Base-by-base conservation (phyloP, 2,797 vertebrate genomes). In the Sebastes cheni region DNA sequence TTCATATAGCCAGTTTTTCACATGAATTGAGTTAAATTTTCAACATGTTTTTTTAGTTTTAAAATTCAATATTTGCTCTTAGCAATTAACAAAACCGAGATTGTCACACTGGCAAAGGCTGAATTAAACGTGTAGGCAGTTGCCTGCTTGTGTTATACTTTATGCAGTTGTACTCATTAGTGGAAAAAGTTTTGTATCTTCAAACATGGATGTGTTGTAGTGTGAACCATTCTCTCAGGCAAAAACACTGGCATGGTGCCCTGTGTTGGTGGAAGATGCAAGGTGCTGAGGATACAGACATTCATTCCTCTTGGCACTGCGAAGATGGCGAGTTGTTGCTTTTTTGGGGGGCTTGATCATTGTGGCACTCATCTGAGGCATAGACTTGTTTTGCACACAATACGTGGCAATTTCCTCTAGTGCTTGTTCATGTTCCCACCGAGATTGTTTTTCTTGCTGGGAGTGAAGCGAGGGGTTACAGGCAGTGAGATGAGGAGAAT, bases 151-250 rank as follows among this genome's bases (percentile, higher is more conserved):
- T 60, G 70, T 75, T 60, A 7, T 7, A 32, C 20, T 77, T 58
- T 32, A 67, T 68, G 27, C 55, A 79, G 56, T 55, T 56, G 66
- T 72, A 56, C 77, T 88, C 68, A 84, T 89, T 87, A 85, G 80
- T 59, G 30, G 59, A 20, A 80, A 54, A 71, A 72, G 68, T 69
- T 83, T 68, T 55, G 56, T 29, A 52, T 83, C 18, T 83, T 72
- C 25, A 72, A 74, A 81, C 25, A 67, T 30, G n/a, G 39, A 20
- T 29, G 20, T 12, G 55, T 66, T 79, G 16, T 4, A 23, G 13
- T 12, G 22, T 58, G 18, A 75, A 30, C 54, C 13, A 22, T 54
- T 79, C 55, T 80, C 69, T 65, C 52, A 56, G 67, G 58, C 62
- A 72, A 32, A 72, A 70, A 46, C 4, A 39, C 18, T 80, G 82